Evolutionary conservation across 2,888 invertebrate genomes (phyloP).

Genomic region (Rhyacophila evoluta): DNA sequence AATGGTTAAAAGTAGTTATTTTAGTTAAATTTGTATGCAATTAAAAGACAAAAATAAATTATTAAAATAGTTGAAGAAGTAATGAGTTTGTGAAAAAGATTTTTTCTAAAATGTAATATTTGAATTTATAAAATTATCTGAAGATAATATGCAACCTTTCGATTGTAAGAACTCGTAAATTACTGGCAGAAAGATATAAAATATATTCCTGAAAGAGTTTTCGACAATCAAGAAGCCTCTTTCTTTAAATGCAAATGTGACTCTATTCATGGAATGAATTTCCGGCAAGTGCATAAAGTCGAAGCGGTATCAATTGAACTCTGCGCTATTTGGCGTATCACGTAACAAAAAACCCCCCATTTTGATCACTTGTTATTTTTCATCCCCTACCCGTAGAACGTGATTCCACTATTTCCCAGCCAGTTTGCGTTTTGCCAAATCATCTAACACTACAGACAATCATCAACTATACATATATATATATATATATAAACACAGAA

Average conservation of each 20-base stretch:
- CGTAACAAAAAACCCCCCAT: conserved; percentile 6
- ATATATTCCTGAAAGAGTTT: conserved; percentile 1
- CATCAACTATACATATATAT: no score
- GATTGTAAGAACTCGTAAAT: background rate
- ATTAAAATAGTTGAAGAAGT: no score
- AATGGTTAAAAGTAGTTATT: no score
- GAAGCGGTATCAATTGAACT: conserved; percentile 13
- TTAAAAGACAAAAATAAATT: no score
- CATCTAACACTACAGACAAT: no score
- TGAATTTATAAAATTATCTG: no score
- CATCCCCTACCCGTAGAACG: conserved; percentile 13
- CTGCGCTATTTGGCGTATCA: background rate
- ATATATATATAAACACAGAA: no score
- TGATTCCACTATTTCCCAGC: conserved; percentile 12
- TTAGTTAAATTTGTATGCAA: no score
- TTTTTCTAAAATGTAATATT: no score
- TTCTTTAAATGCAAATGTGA: conserved; percentile 14
- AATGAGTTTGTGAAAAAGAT: no score
- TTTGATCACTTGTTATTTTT: conserved; percentile 24
- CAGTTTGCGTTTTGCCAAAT: no score
- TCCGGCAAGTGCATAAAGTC: conserved; percentile 22
- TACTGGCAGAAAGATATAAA: background rate
- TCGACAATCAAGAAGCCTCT: conserved; percentile 6
- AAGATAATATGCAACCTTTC: no score
- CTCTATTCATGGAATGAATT: conserved; percentile 7